phyloP scores from a whole-genome alignment of 2,797 vertebrate genomes.

The Micromesistius poutassou region DNA sequence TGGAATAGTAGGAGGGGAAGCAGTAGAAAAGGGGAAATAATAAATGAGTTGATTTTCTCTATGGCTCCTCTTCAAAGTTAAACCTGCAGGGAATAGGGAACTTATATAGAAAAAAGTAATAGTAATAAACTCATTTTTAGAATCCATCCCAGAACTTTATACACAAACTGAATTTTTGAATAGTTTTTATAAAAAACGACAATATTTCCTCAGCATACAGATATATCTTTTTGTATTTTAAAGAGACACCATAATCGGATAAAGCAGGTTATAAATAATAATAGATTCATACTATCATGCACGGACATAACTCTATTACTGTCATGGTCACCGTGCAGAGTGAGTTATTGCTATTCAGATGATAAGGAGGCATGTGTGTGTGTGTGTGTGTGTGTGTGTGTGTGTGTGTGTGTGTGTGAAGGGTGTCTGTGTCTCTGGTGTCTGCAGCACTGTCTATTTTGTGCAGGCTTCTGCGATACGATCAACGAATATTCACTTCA shows the following conservation, averaged over 20 bases:
- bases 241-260: background rate
- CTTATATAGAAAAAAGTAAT: background rate
- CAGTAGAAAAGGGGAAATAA: background rate
- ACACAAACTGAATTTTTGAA: background rate
- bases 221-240: background rate
- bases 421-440: background rate
- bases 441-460: background rate
- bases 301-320: conserved; percentile 3
- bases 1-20: background rate
- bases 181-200: background rate
- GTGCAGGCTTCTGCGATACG: background rate
- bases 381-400: conserved; percentile 1
- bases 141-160: background rate
- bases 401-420: too few species aligned
- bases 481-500: background rate
- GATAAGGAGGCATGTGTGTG: background rate
- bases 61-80: background rate
- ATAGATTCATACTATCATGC: background rate
- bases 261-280: background rate
- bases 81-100: background rate
- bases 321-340: background rate
- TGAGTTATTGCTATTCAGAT: conserved; percentile 1
- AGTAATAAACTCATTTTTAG: background rate
- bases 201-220: background rate
- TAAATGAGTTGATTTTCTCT: background rate